Evolutionary conservation across 2,888 invertebrate species (phyloP), one percentile per base, ranked within the genome.

Genomic region (Latheticus oryzae): DNA sequence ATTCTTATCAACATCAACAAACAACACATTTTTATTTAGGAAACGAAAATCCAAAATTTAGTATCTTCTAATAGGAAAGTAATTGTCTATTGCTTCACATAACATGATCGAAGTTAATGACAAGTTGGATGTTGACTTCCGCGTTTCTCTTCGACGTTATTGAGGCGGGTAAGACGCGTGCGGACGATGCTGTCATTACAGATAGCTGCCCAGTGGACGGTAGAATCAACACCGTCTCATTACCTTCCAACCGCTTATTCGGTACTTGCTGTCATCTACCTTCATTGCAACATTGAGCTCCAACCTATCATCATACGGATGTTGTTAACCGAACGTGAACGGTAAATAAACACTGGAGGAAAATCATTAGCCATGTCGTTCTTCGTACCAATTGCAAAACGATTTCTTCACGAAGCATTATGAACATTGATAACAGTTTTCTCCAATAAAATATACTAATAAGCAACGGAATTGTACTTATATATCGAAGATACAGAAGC

Each of bases 141-240:
- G 57, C 57, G 45, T 57, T 57, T 57, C 57, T 57, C 57, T 19
- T 42, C 57, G 51, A 21, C 45, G 50, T 21, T 19, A 17, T 32
- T 33, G 43, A 55, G 5, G 51, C 38, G 26, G 51, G 51, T 15
- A 24, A 33, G 19, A 26, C 56, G 38, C 57, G 57, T 51, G 57
- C 51, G 37, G 16, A 37, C 35, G 33, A 35, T 28, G 12, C 33
- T 51, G 51, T 57, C 56, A 70, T 71, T 69, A 71, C 63, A 61
- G 66, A 64, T 63, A 69, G 68, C 64, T 68, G 67, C 58, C 64
- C 70, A 68, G 52, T 66, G 66, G 65, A 69, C 64, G 67, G 67
- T 69, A 64, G 64, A 53, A 62, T 56, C 60, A 21, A 57, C 52
- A 61, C 60, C 63, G 65, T 66, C 63, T 67, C 63, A 68, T 67